These are phyloP conservation scores for Bembecia ichneumoniformis DNA, from an alignment of 2,888 invertebrate genomes.

Conservation along the genomic window DNA sequence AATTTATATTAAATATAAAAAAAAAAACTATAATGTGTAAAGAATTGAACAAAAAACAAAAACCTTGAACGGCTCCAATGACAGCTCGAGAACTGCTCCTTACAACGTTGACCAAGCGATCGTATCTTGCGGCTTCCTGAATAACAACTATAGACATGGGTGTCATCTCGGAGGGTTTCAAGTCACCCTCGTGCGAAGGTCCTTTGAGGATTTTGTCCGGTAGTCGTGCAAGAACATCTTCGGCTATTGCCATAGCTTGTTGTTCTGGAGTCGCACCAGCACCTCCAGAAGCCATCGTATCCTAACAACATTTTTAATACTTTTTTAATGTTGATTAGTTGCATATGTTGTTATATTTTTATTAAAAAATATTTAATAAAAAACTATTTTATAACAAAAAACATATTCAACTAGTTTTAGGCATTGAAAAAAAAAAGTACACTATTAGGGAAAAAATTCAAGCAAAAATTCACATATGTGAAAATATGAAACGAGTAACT, in stretches of 20 bases:
- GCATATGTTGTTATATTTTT: no score
- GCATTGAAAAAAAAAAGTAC: no score
- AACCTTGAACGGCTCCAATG: conserved; percentile 90
- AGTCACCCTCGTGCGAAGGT: conserved; percentile 77
- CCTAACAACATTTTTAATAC: conserved; percentile 50
- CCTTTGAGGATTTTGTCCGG: conserved; percentile 79
- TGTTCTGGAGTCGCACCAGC: conserved; percentile 82
- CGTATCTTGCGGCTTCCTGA: conserved; percentile 88
- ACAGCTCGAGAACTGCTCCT: conserved; percentile 82
- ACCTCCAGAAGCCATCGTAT: conserved; percentile 73
- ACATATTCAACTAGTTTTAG: no score
- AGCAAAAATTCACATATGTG: no score
- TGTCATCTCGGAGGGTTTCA: conserved; percentile 83
- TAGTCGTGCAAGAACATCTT: conserved; percentile 82
- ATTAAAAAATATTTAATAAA: no score
- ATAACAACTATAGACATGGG: conserved; percentile 96
- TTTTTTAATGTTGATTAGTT: no score
- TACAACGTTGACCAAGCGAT: conserved; percentile 80
- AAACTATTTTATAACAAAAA: no score
- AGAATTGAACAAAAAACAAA: not conserved
- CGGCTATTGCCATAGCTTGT: conserved; percentile 82
- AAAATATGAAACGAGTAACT: no score
- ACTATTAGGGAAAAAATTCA: no score
- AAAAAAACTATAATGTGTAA: no score
- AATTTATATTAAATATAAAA: no score